These are phyloP conservation scores for Hypanus sabinus DNA, from an alignment of 2,113 vertebrate genomes.

Conservation along the genomic window DNA sequence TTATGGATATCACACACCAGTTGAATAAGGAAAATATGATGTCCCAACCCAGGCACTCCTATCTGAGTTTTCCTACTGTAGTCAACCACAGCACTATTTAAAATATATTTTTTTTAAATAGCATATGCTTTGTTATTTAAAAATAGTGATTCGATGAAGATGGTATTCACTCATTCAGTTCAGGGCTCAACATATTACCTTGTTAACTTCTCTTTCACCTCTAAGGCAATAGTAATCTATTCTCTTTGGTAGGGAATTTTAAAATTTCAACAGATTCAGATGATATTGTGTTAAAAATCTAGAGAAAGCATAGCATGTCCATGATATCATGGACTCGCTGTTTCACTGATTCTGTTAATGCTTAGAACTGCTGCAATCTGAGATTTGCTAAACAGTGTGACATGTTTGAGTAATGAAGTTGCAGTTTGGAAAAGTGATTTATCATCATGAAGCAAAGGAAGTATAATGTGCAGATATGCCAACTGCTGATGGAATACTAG, in stretches of 20 bases:
- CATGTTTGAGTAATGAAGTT: conserved; percentile 30
- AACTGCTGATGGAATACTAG: neutral
- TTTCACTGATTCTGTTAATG: neutral
- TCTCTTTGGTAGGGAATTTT: neutral
- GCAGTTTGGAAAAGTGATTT: neutral
- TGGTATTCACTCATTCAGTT: neutral
- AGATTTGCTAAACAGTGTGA: conserved; percentile 4
- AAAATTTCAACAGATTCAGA: neutral
- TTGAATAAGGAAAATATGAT: too few relatives aligned
- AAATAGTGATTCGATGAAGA: neutral
- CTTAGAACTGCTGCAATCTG: neutral
- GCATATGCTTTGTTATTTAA: neutral
- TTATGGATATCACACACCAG: too few relatives aligned
- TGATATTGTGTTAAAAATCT: neutral
- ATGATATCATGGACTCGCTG: neutral
- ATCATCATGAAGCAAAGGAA: conserved; percentile 9
- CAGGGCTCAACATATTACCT: neutral
- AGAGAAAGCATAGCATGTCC: neutral
- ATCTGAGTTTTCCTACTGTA: too few relatives aligned
- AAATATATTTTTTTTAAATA: neutral
- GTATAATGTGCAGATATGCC: neutral
- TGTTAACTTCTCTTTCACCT: neutral
- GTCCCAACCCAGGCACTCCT: too few relatives aligned
- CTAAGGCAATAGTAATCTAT: neutral
- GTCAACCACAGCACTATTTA: neutral